phyloP scores from a whole-genome alignment of 1,140 invertebrate genomes.

The Ditylenchus dipsaci region DNA sequence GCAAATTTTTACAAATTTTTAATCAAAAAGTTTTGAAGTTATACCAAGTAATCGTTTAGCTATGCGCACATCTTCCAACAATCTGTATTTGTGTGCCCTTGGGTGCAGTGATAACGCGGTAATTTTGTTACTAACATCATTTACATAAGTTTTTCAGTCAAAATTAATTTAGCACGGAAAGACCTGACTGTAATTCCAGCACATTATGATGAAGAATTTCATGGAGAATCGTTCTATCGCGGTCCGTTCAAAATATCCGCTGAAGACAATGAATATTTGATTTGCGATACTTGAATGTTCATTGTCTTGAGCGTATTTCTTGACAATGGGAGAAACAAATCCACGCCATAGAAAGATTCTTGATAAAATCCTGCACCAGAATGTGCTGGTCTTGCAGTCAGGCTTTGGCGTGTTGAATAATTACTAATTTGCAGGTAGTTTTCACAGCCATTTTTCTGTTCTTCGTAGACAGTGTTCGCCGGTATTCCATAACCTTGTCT shows the following conservation, averaged over 20 bases:
- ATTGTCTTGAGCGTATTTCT: no score
- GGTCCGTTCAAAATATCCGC: no score
- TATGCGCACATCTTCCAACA: constrained; percentile 44
- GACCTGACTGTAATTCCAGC: no score
- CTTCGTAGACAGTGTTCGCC: constrained; percentile 48
- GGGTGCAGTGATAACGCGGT: constrained; percentile 51
- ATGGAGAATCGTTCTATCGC: no score
- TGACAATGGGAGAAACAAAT: no score
- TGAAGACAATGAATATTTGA: no score
- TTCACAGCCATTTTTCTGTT: constrained; percentile 53
- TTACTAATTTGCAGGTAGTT: background rate
- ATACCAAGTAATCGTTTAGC: constrained; percentile 29
- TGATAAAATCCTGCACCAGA: no score
- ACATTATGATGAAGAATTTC: no score
- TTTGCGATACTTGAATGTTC: no score
- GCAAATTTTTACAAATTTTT: background rate
- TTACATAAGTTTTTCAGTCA: background rate
- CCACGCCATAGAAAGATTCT: no score
- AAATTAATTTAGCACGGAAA: constrained; percentile 3
- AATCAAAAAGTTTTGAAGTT: background rate
- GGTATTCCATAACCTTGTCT: constrained; percentile 49
- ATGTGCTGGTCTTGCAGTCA: no score
- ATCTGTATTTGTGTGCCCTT: constrained; percentile 52
- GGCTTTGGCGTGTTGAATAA: no score
- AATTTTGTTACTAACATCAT: constrained; percentile 26